phyloP scores from a whole-genome alignment of 2,888 invertebrate genomes.

The Holacanthella duospinosa region DNA sequence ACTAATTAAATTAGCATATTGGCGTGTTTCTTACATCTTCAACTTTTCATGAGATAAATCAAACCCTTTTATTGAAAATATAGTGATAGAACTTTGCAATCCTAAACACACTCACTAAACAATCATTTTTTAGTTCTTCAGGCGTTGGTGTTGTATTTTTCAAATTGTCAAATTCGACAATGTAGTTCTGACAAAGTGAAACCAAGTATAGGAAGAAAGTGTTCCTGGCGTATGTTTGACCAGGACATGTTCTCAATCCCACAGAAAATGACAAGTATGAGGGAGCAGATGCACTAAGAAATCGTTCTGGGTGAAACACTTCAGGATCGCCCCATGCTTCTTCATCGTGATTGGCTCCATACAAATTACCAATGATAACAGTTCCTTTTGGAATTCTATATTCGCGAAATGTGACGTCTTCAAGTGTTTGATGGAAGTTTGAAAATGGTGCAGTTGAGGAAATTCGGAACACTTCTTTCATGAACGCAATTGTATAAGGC shows the following conservation, averaged over 20 bases:
- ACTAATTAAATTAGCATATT: no score
- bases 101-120: neutral
- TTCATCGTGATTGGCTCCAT: constrained; percentile 4
- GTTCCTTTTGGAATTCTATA: constrained; percentile 1
- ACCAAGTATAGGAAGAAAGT: constrained; percentile 20
- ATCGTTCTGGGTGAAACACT: constrained; percentile 37
- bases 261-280: constrained; percentile 24
- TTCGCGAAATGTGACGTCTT: neutral
- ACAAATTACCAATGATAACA: neutral
- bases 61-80: neutral
- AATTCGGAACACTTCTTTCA: neutral
- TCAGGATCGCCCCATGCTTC: constrained; percentile 36
- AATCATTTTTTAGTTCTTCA: neutral
- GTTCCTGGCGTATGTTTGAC: constrained; percentile 26
- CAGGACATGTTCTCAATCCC: constrained; percentile 25
- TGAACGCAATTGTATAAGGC: neutral
- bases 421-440: neutral
- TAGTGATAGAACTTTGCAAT: neutral
- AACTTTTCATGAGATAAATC: no score
- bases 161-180: neutral
- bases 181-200: neutral
- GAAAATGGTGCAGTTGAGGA: neutral
- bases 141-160: neutral
- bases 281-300: constrained; percentile 25
- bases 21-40: no score